phyloP scores from a whole-genome alignment of 2,797 vertebrate species.

The Borostomias antarcticus region DNA sequence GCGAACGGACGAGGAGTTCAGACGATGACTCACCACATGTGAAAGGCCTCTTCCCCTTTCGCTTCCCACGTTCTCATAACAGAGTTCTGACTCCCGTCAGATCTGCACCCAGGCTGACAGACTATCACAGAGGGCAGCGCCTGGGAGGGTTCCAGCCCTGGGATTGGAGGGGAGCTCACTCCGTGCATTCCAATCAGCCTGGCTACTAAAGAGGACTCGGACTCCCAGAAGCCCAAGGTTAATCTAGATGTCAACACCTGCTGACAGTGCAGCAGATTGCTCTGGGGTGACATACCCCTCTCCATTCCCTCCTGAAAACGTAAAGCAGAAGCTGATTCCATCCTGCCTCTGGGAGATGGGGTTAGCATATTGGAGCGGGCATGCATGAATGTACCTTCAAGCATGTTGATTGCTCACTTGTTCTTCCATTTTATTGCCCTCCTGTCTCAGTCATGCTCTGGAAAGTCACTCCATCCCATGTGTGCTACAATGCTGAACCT shows the following conservation, averaged over 20 bases:
- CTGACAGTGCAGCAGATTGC: conserved; percentile 84
- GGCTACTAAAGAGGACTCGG: conserved; percentile 73
- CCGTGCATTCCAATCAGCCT: conserved; percentile 83
- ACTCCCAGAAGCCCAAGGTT: conserved; percentile 81
- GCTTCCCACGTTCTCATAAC: conserved; percentile 45
- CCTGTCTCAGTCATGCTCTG: conserved; percentile 21
- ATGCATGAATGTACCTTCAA: conserved; percentile 46
- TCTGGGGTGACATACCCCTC: conserved; percentile 72
- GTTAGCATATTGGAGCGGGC: conserved; percentile 43
- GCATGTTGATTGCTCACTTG: conserved; percentile 46
- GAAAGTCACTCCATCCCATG: conserved; percentile 1
- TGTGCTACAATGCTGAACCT: not conserved
- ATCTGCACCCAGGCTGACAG: conserved; percentile 52
- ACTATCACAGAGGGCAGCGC: conserved; percentile 49
- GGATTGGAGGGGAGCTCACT: conserved; percentile 55
- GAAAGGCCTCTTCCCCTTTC: conserved; percentile 43
- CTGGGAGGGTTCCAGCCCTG: conserved; percentile 53
- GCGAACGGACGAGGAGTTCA: conserved; percentile 28
- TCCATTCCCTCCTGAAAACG: conserved; percentile 74
- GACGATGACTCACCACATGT: conserved; percentile 21
- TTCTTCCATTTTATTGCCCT: conserved; percentile 32
- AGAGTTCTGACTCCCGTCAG: conserved; percentile 45
- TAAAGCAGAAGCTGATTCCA: conserved; percentile 82
- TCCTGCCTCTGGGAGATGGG: conserved; percentile 74
- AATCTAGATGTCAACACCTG: conserved; percentile 89